phyloP scores from a whole-genome alignment of 2,797 vertebrate species.

The Enoplosus armatus region DNA sequence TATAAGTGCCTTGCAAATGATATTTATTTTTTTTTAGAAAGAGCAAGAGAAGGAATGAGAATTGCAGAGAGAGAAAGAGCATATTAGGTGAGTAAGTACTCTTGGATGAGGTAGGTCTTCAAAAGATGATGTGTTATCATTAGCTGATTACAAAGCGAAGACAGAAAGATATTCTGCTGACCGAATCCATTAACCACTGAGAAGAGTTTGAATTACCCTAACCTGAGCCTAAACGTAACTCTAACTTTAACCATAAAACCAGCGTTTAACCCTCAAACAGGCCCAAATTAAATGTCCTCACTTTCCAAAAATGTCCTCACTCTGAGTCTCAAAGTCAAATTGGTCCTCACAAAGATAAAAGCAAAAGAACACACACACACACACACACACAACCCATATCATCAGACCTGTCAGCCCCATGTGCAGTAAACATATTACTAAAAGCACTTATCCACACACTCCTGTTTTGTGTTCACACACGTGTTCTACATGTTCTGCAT shows the following conservation, averaged over 20 bases:
- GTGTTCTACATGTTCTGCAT: conserved; percentile 70
- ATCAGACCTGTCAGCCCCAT: conserved; percentile 39
- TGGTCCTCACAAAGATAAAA: conserved; percentile 9
- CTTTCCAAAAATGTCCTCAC: neutral
- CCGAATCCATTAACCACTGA: neutral
- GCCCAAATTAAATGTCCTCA: neutral
- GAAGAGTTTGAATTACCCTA: neutral
- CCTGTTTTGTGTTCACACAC: conserved; percentile 70
- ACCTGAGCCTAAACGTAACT: neutral
- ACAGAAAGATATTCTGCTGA: neutral
- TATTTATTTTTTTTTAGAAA: neutral
- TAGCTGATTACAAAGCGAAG: neutral
- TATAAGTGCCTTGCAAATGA: neutral
- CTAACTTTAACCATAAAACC: neutral
- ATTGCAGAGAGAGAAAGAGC: neutral
- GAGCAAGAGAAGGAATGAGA: neutral
- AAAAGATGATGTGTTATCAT: too few relatives aligned
- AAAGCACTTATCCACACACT: conserved; percentile 65
- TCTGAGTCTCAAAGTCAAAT: conserved; percentile 7
- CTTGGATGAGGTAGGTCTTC: neutral
- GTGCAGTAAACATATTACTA: conserved; percentile 56
- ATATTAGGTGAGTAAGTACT: neutral
- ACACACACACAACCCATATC: neutral
- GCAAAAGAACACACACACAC: neutral
- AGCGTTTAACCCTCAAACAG: neutral